Base-by-base conservation (phyloP, 2,797 vertebrate genomes). In the Myotis myotis region DNA sequence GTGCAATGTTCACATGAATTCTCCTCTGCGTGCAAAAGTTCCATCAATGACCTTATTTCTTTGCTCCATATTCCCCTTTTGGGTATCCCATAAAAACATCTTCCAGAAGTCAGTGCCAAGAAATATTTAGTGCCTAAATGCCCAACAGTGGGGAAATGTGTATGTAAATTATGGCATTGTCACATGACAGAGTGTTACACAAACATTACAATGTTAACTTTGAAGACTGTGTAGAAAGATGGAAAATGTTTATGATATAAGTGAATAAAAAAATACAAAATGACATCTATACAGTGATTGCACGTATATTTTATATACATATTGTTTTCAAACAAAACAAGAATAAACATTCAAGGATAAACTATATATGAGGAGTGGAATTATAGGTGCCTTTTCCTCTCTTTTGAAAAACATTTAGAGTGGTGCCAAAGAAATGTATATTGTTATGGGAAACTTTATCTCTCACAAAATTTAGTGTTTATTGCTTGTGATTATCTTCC, bases 201-300 rank as follows among this genome's bases (percentile, higher is more conserved):
- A 28, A 60, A 5, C n/a, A 87, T 75, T 88, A 64, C 90, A 88
- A 49, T 64, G 5, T 78, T 86, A n/a, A 88, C 66, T 91, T 76
- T 81, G 33, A 92, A 88, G 22, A 81, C 19, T 76, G 16, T 28
- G 28, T 53, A 86, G 66, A 87, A 83, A 60, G n/a, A n/a, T 53
- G 28, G 1, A 74, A 82, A 93, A 60, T 79, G 28, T 78, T 82
- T 71, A 68, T 80, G 47, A 62, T 4, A 6, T 30, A 57, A 81
- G 70, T 87, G 64, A 91, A 51, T 79, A 74, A 91, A 86, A 86
- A 47, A 44, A 83, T 28, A 85, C 41, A 57, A 94, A 93, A 64
- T 47, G 12, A 33, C 17, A 88, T 55, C 41, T 89, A n/a, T 13
- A n/a, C 4, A 28, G n/a, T 57, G 68, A 82, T 30, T 78, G 36